Conservation (phyloP, 2,888 invertebrate genomes). For the Drosophila incognita region DNA sequence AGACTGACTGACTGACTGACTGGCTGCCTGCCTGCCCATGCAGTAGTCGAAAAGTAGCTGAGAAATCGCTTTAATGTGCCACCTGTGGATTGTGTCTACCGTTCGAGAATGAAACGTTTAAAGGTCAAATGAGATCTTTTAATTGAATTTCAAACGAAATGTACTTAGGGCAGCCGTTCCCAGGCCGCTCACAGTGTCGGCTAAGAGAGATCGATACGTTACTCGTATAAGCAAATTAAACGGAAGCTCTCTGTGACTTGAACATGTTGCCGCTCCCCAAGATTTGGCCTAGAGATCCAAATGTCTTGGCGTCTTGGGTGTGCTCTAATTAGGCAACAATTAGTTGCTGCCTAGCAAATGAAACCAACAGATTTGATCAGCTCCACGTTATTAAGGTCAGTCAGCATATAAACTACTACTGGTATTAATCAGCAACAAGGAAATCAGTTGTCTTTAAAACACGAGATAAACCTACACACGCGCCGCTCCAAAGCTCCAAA, state of each 20-base stretch:
- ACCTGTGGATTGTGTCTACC: conserved; percentile 41
- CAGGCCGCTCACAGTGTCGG: conserved; percentile 1
- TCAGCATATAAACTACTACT: conserved; percentile 28
- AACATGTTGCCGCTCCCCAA: conserved; percentile 22
- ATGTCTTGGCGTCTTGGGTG: conserved; percentile 25
- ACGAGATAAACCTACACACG: conserved; percentile 15
- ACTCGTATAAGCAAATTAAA: conserved; percentile 56
- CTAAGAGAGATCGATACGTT: conserved; percentile 17
- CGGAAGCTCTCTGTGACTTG: conserved; percentile 56
- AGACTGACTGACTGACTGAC: conserved; percentile 3
- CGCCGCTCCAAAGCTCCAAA: not conserved
- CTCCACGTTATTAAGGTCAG: conserved; percentile 44
- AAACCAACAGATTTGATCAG: conserved; percentile 24
- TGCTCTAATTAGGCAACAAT: conserved; percentile 34
- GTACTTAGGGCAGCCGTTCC: conserved; percentile 59
- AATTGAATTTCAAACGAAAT: conserved; percentile 79
- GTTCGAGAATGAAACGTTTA: conserved; percentile 51
- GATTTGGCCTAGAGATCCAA: conserved; percentile 22
- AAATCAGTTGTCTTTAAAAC: conserved; percentile 56
- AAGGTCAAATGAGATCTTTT: conserved; percentile 66
- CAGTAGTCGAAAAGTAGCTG: conserved; percentile 59
- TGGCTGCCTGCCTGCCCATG: conserved; percentile 37
- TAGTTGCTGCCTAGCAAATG: conserved; percentile 29
- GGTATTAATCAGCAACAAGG: conserved; percentile 26
- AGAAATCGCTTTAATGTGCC: conserved; percentile 50